Evolutionary conservation across 2,113 vertebrate genomes (phyloP).

Genomic region (Himantopus leucocephalus): DNA sequence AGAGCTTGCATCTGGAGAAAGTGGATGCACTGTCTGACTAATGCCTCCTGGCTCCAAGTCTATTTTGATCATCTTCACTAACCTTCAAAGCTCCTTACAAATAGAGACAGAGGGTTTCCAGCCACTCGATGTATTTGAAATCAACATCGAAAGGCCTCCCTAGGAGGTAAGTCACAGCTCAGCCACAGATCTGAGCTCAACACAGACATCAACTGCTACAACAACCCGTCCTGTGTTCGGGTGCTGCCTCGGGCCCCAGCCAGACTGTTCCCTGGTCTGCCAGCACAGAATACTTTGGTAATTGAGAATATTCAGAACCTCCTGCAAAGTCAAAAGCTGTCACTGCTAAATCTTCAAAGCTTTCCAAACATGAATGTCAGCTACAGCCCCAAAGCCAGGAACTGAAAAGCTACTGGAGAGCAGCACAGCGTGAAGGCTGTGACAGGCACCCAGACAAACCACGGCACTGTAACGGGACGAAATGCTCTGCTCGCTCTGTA

Average conservation of each 20-base stretch:
- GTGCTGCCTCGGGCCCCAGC: neutral
- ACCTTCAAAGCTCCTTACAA: neutral
- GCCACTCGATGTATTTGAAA: neutral
- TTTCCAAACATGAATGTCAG: neutral
- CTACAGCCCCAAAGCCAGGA: neutral
- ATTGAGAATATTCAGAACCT: neutral
- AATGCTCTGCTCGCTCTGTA: neutral
- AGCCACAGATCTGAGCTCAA: neutral
- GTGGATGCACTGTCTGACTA: neutral
- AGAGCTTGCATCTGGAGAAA: neutral
- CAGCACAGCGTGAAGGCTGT: neutral
- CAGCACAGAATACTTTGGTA: neutral
- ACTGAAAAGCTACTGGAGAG: neutral
- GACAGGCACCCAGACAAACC: neutral
- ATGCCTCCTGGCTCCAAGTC: neutral
- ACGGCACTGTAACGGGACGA: neutral
- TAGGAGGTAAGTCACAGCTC: neutral
- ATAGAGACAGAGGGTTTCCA: neutral
- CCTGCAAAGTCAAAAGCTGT: neutral
- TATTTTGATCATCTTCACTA: neutral
- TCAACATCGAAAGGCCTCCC: neutral
- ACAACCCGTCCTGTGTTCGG: accelerated
- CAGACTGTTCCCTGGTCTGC: neutral
- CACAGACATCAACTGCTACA: neutral
- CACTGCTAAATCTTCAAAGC: neutral